These are phyloP conservation scores for Lysandra bellargus DNA, from an alignment of 2,888 invertebrate species.

Conservation along the genomic window DNA sequence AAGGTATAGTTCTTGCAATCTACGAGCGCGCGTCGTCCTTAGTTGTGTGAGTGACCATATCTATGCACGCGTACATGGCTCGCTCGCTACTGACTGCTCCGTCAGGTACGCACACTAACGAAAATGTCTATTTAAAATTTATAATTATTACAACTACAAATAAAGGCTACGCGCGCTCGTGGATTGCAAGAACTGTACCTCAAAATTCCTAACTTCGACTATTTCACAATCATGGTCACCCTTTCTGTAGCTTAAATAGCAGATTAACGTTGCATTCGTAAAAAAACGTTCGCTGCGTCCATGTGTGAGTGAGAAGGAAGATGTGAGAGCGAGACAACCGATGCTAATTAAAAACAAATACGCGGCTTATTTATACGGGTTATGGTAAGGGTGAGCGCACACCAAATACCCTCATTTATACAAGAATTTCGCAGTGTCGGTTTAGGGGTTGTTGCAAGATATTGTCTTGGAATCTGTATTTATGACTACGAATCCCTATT, in stretches of 20 bases:
- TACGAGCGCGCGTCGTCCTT: no score
- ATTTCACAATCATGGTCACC: not conserved
- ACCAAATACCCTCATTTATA: constrained; percentile 7
- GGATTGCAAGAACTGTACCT: no score
- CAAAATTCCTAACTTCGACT: not conserved
- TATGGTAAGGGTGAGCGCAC: constrained; percentile 34
- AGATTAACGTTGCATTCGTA: constrained; percentile 22
- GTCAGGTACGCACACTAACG: no score
- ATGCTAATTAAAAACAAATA: constrained; percentile 47
- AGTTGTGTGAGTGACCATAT: no score
- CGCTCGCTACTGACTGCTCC: no score
- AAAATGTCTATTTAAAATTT: no score
- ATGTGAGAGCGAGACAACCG: not conserved
- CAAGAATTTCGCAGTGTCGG: not conserved
- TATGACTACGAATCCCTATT: not conserved
- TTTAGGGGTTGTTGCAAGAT: no score
- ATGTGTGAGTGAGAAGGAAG: not conserved
- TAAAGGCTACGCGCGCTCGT: no score
- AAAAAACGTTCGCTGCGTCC: constrained; percentile 18
- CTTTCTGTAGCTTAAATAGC: constrained; percentile 16
- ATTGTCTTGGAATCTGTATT: not conserved
- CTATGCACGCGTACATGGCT: no score
- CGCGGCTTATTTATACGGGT: constrained; percentile 35
- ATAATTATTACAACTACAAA: no score
- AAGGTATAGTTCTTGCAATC: no score